Conservation (phyloP, 1,140 invertebrate species). For the Amphibalanus amphitrite region DNA sequence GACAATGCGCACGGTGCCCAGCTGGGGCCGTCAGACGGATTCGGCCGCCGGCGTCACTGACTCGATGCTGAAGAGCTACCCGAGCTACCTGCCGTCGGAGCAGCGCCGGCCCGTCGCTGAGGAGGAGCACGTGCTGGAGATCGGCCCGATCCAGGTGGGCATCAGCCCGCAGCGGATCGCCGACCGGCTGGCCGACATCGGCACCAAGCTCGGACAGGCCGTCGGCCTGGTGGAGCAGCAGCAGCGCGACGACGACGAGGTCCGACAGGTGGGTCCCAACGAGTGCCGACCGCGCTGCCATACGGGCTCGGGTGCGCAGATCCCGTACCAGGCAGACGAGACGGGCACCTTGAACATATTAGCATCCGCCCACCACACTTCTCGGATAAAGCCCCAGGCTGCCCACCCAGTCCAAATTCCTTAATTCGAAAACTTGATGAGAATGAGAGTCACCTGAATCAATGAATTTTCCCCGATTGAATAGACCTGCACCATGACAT, state of each 20-base stretch:
- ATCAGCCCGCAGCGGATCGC: background rate
- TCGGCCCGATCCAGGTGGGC: background rate
- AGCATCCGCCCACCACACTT: too few relatives aligned
- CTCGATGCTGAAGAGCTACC: background rate
- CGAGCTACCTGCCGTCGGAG: background rate
- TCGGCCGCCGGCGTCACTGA: background rate
- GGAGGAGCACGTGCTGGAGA: background rate
- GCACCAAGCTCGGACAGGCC: background rate
- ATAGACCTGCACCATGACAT: too few relatives aligned
- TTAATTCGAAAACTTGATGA: too few relatives aligned
- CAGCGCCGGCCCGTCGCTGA: background rate
- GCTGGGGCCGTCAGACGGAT: background rate
- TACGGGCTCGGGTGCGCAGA: too few relatives aligned
- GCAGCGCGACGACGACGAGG: background rate
- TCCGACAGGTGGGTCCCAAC: background rate
- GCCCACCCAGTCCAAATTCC: too few relatives aligned
- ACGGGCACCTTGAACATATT: too few relatives aligned
- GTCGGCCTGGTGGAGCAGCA: background rate
- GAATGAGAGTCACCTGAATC: too few relatives aligned
- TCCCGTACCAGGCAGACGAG: too few relatives aligned
- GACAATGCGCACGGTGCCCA: background rate
- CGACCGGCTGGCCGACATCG: background rate
- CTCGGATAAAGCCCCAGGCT: too few relatives aligned
- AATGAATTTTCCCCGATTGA: too few relatives aligned
- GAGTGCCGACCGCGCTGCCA: too few relatives aligned